Evolutionary conservation across 2,797 vertebrate species (phyloP), one percentile per base, ranked within the genome.

Genomic region (Smutsia temminckii): DNA sequence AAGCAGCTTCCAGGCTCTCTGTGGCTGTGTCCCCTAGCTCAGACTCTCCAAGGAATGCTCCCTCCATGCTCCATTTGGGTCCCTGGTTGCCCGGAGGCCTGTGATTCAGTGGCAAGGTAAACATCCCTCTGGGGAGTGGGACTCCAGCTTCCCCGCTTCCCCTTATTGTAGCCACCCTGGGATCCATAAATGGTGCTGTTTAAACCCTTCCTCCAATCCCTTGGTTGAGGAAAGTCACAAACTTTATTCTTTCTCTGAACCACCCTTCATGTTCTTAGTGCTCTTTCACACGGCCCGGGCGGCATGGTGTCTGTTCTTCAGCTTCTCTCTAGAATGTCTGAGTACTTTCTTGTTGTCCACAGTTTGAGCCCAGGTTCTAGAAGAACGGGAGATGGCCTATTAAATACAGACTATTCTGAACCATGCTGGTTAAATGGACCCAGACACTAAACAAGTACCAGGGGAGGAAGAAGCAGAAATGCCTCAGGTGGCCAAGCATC

Each of bases 351-450:
- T 7, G 0, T 53, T 59, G 25, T 63, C 10, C n/a, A 79, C 37
- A 55, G 21, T 59, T 74, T 91, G 68, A 63, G 20, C 40, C 57
- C 42, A 49, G n/a, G 94, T 46, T 91, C 68, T 72, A 46, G 51
- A 40, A 55, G 55, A 81, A 42, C 0, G 2, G 34, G 0, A 40
- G 18, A 34, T 10, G 13, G 20, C 46, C 9, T 53, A 49, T 84
- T 53, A 93, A 75, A 69, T 55, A 29, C 29, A n/a, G 27, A 42
- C 5, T 10, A 12, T 80, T 51, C 64, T 66, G 10, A 57, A 27
- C 23, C 42, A 55, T 18, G 7, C 25, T n/a, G n/a, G 46, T 53
- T 49, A 55, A 32, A 8, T 69, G 42, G n/a, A 79, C 23, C 14
- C 1, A 14, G n/a, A 25, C 18, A 9, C 8, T 72, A n/a, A 85